Evolutionary conservation across 2,888 invertebrate genomes (phyloP), one percentile per base, ranked within the genome.

Genomic region (Cryptophagus acutangulus): DNA sequence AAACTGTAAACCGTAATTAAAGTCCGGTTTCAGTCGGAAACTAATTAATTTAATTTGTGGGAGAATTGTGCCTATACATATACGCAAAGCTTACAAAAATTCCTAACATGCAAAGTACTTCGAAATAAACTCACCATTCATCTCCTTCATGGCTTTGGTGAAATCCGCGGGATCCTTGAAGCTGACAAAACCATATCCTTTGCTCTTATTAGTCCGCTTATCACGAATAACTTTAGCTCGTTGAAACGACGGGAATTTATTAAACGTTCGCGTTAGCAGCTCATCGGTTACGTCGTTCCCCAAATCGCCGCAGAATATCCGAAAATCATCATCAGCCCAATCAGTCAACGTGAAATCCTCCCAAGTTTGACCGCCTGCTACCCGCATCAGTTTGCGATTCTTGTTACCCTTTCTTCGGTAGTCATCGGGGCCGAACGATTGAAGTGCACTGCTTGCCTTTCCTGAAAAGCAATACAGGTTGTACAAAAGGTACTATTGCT

Each of bases 251-350:
- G 86, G 83, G 72, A 84, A 94, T 65, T 92, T 91, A 62, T 89
- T 87, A 66, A 99, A 99, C 0, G 96, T 95, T 52, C 97, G 78
- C 0, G 89, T 89, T n/a, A 99, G 74, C 43, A 95, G 79, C 67
- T 99, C 99, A 63, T 99, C 99, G 0, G 95, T 97, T 15, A 99
- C 97, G 68, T 99, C 97, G 68, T 99, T 99, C 10, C 99, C 99
- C 31, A 99, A 76, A 74, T 99, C 99, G n/a, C 99, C 99, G 66
- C 96, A 96, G 71, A 99, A 99, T 71, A 99, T 86, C 50, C 99
- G 76, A 72, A 95, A 99, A 74, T 99, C 99, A 73, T 94, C 95
- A 53, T 91, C 87, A n/a, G 91, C 86, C 99, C 97, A 99, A 63
- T 99, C 99, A 12, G 83, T 72, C 37, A 99, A 70, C 0, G 94